A percentile compares a stretch with the other conserved stretches of the same genome.
These are phyloP conservation scores for Hippocampus barbouri DNA, from an alignment of 2,113 vertebrate genomes.

Conservation along the genomic window DNA sequence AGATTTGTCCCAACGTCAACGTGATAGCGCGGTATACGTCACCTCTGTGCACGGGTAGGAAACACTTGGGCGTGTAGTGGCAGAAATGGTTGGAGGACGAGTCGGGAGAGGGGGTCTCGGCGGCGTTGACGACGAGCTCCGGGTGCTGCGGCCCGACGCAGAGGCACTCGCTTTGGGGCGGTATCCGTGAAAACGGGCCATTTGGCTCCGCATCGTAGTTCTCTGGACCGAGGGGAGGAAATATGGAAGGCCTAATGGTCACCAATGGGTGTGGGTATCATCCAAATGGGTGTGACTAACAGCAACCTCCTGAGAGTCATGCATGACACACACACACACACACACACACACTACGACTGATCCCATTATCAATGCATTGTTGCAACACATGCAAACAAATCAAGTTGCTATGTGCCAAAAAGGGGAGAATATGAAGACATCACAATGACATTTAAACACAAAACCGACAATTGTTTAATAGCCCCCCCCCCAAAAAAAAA, in stretches of 20 bases:
- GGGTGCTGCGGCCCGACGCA: constrained; percentile 34
- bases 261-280: not conserved
- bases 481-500: not conserved
- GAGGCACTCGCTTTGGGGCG: constrained; percentile 26
- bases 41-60: constrained; percentile 57
- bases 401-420: not conserved
- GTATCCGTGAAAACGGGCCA: constrained; percentile 13
- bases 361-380: constrained; percentile 43
- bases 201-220: constrained; percentile 45
- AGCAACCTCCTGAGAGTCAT: constrained; percentile 62
- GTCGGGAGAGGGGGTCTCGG: constrained; percentile 32
- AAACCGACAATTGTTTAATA: not conserved
- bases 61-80: constrained; percentile 58
- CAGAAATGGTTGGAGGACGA: constrained; percentile 43
- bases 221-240: constrained; percentile 24
- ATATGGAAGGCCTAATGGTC: not conserved
- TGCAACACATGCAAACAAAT: not conserved
- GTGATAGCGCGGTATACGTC: not conserved
- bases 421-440: not conserved
- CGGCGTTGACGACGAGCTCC: constrained; percentile 23
- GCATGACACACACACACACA: not conserved
- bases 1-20: not conserved
- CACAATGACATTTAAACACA: not conserved
- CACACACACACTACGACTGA: constrained; percentile 8
- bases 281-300: constrained; percentile 49